Base-by-base conservation (phyloP, 2,113 vertebrate species). In the Macquaria australasica region DNA sequence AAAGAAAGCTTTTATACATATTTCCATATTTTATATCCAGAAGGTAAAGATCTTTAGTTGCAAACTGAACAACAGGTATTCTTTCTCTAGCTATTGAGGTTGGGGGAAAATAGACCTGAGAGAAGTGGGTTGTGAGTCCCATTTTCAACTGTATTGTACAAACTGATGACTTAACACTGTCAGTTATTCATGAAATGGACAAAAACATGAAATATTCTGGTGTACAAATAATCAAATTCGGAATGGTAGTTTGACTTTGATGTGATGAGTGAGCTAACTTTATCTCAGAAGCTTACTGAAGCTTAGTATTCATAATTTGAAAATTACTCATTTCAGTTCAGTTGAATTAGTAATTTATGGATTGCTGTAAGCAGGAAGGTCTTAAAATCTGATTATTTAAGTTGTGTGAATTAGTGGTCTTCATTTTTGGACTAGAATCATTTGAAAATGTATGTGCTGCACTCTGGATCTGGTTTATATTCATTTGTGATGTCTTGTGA, bases 31-130 rank as follows among this genome's bases (percentile, higher is more conserved):
- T 70, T 2, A 39, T 64, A 71, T 63, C 56, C 48, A 41, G 50
- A 76, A 72, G 66, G 41, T 12, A 41, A 68, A 55, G 16, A 67
- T 45, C 28, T 77, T 83, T 55, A 53, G 77, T 41, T 71, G 71
- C 31, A 77, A 41, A n/a, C 39, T 50, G 39, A 23, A 28, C 16
- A 71, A 37, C 16, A 39, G 55, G 18, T 20, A 3, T 59, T 74
- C n/a, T 39, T 73, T 60, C 31, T 66, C 51, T n/a, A 16, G 43
- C 55, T 68, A 68, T 67, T 55, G 77, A 80, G 21, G 14, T 43
- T 56, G 15, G 34, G 31, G 25, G 20, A 51, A 50, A 56, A 81
- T 8, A 71, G 56, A 39, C 56, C 15, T 37, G 8, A 20, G 23
- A 74, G 12, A 68, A 39, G 25, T 39, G 50, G 41, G 59, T 31